Base-by-base conservation (phyloP, 2,888 invertebrate genomes). In the Boloria selene region DNA sequence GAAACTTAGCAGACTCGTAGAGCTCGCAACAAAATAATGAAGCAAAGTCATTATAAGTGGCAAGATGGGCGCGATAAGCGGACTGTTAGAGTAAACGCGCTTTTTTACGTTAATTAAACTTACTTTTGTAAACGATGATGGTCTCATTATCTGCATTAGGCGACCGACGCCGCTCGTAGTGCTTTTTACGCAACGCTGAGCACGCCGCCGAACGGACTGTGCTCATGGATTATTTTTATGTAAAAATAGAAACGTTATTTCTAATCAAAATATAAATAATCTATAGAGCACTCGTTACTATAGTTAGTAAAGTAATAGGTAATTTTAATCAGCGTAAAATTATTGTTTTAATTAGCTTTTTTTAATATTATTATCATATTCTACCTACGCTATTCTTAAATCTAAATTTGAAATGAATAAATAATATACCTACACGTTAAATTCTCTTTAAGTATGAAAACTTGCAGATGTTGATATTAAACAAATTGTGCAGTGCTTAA, bases 51-150 rank as follows among this genome's bases (percentile, higher is more conserved):
- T 91, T 87, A 89, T 88, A 68, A 85, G 84, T 80, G 85, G 81
- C 82, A 77, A 87, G 88, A 89, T 90, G 81, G 80, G 70, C 64
- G 78, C 80, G 90, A 90, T 90, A 90, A 88, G 80, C 73, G 75
- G 77, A 79, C 87, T 84, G 87, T 86, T 88, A 86, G 82, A 86
- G 84, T 90, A 90, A 90, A 90, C 88, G 90, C 79, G 84, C 88
- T 88, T 90, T 86, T 90, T 90, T 88, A 91, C 90, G 87, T 90
- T 92, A 91, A 92, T 92, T 91, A 92, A 91, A 89, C 88, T 87
- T 84, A 85, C 84, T 86, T 88, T 84, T 86, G 86, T 90, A 90
- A 90, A 90, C 87, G 87, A 85, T 86, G 85, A 87, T 84, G 86
- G 83, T 82, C 84, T 85, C 83, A 86, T 90, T 89, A 75, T 72